phyloP scores from a whole-genome alignment of 2,113 vertebrate genomes.

The Anguilla japonica region DNA sequence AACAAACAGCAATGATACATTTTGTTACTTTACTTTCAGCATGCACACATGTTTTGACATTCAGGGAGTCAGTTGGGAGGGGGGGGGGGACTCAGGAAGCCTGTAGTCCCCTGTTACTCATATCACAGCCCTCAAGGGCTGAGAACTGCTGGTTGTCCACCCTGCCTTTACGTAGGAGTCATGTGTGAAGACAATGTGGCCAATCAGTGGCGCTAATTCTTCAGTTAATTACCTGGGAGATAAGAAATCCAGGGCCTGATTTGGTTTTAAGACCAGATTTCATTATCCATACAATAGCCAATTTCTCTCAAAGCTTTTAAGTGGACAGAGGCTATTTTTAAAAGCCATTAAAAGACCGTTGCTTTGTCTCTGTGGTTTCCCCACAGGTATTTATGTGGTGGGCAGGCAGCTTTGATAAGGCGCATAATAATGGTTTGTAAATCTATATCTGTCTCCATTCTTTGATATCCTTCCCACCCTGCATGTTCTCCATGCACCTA shows the following conservation, averaged over 20 bases:
- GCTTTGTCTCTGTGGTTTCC: background rate
- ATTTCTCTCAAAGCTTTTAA: background rate
- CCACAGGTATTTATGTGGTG: background rate
- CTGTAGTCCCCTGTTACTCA: too few species aligned
- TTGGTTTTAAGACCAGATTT: too few species aligned
- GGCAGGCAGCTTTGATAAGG: background rate
- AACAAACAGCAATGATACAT: background rate
- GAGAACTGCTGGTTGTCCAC: too few species aligned
- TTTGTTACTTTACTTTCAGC: background rate
- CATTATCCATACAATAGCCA: too few species aligned
- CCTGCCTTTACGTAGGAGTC: too few species aligned
- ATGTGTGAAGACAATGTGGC: too few species aligned
- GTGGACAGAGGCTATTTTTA: background rate
- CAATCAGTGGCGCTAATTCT: too few species aligned
- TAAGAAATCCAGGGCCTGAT: too few species aligned
- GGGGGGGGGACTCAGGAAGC: too few species aligned
- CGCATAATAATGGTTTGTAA: background rate
- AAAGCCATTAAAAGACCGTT: background rate
- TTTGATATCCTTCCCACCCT: background rate
- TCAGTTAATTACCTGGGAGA: too few species aligned
- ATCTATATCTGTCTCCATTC: background rate
- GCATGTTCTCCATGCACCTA: background rate
- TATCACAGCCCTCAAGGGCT: too few species aligned
- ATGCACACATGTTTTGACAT: background rate
- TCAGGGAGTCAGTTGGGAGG: background rate